Evolutionary conservation across 2,888 invertebrate genomes (phyloP).

Genomic region (Anthophora plumipes): DNA sequence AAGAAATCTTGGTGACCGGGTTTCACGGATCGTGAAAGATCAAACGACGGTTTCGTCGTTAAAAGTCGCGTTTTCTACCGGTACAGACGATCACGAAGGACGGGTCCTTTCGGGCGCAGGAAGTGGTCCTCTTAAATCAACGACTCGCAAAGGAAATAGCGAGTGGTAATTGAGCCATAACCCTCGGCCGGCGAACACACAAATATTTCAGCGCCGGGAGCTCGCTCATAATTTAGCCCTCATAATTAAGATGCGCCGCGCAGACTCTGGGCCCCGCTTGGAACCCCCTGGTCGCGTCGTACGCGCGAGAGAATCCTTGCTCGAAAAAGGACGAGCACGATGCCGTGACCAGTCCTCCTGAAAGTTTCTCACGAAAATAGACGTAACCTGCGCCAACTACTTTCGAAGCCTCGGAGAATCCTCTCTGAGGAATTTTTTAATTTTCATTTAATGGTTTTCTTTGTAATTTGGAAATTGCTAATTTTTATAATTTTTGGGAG

Average conservation of each 20-base stretch:
- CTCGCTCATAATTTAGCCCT: conserved; percentile 80
- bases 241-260: conserved; percentile 80
- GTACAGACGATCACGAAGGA: conserved; percentile 41
- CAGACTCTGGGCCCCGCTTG: conserved; percentile 49
- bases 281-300: conserved; percentile 56
- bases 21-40: conserved; percentile 14
- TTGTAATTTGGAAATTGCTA: no score
- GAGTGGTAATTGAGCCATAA: conserved; percentile 83
- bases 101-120: conserved; percentile 61
- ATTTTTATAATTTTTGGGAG: no score
- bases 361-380: conserved; percentile 58
- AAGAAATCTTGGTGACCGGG: neutral
- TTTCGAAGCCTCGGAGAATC: neutral
- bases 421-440: no score
- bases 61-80: conserved; percentile 43
- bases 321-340: conserved; percentile 55
- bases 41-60: conserved; percentile 30
- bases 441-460: no score
- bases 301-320: conserved; percentile 65
- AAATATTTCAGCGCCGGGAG: conserved; percentile 81
- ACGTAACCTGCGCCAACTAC: conserved; percentile 14
- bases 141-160: conserved; percentile 80
- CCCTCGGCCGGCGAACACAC: conserved; percentile 79
- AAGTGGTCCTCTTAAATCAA: conserved; percentile 79
- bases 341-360: conserved; percentile 34